Evolutionary conservation across 1,140 invertebrate species (phyloP), one percentile per base, ranked within the genome.

Genomic region (Eulimnadia texana): DNA sequence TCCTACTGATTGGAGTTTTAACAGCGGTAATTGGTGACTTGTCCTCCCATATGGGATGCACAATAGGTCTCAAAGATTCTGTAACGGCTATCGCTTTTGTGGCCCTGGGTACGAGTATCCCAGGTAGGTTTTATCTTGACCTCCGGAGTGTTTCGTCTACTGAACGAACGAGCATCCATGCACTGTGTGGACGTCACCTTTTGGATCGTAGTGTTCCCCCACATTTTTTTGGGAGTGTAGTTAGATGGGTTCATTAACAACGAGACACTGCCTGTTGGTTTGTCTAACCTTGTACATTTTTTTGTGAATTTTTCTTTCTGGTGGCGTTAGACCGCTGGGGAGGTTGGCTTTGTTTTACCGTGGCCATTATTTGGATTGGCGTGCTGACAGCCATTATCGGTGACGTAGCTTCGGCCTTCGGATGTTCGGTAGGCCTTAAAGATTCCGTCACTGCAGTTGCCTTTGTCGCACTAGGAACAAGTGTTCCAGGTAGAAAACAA

Each of bases 81-180:
- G 76, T 83, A 6, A 83, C 80, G n/a, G 82, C 81, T 24, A 80
- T 83, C 64, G 77, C 80, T 29, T 78, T 83, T 66, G 79, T 81
- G 19, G 79, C 79, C 50, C 68, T 81, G 1, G 79, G 79, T 60
- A 81, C 79, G 23, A 78, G 76, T 67, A 72, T 81, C 60, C 79
- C 79, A 74, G 79, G 79, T 80, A 54, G n/a, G 51, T 24, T 29
- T 28, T 25, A 20, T n/a, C 20, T 55, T 24, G 2, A 23, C 53
- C 27, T 13, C 57, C 28, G n/a, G n/a, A n/a, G n/a, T n/a, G n/a
- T n/a, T n/a, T n/a, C n/a, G n/a, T n/a, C n/a, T n/a, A n/a, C n/a
- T n/a, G n/a, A n/a, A n/a, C n/a, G n/a, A n/a, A n/a, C n/a, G n/a
- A n/a, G n/a, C n/a, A n/a, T n/a, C n/a, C n/a, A n/a, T n/a, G n/a